These are phyloP conservation scores for Zophobas morio DNA, from an alignment of 1,140 invertebrate species.

Conservation along the genomic window DNA sequence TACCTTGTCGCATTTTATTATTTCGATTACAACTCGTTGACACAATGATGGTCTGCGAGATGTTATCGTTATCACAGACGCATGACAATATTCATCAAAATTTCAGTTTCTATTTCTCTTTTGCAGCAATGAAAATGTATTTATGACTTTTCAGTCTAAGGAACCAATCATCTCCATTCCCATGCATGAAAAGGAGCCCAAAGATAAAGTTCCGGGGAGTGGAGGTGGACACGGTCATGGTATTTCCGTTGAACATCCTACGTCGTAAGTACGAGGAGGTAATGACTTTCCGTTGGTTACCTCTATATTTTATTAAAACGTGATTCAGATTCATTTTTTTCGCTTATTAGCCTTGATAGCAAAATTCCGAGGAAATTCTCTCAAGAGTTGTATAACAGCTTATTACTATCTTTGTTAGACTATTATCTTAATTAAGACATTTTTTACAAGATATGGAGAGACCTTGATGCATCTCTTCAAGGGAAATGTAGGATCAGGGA, in stretches of 20 bases:
- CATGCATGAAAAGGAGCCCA: slow-evolving; percentile 54
- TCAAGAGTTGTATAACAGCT: slow-evolving; percentile 20
- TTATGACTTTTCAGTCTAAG: slow-evolving; percentile 69
- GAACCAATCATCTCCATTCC: slow-evolving; percentile 68
- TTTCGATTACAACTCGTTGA: neutral
- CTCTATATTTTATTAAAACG: slow-evolving; percentile 21
- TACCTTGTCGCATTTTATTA: slow-evolving; percentile 6
- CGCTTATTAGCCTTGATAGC: slow-evolving; percentile 23
- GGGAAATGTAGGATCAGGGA: slow-evolving; percentile 82
- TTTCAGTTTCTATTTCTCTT: slow-evolving; percentile 41
- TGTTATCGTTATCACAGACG: neutral
- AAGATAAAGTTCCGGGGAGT: slow-evolving; percentile 63
- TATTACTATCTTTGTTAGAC: neutral
- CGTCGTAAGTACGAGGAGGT: slow-evolving; percentile 68
- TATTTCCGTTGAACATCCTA: slow-evolving; percentile 69
- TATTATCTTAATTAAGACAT: neutral
- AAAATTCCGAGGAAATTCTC: neutral
- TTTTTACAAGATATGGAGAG: slow-evolving; percentile 74
- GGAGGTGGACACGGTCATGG: slow-evolving; percentile 65
- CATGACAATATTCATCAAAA: slow-evolving; percentile 15
- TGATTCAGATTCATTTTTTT: neutral
- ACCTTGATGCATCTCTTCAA: slow-evolving; percentile 82
- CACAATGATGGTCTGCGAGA: neutral
- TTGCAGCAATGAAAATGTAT: slow-evolving; percentile 57
- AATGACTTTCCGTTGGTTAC: slow-evolving; percentile 36